A percentile compares a stretch with the other conserved stretches of the same genome.
Conservation (phyloP, 2,888 invertebrate species). For the Caenorhabditis japonica region DNA sequence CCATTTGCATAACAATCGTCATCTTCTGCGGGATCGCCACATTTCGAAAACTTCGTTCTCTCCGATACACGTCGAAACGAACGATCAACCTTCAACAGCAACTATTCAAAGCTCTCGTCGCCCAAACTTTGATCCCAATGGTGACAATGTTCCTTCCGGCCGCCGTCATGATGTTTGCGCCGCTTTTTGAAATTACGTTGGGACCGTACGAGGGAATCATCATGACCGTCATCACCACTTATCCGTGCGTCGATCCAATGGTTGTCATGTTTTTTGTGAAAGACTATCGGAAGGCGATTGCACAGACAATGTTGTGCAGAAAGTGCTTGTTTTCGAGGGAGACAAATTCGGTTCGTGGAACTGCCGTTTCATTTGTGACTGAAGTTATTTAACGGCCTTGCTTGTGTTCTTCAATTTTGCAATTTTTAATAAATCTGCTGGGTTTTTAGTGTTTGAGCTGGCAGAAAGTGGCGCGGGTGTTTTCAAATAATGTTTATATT, state of each 20-base stretch:
- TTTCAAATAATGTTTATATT: no score
- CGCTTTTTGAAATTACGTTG: conserved; percentile 34
- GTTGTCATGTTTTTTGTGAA: conserved; percentile 47
- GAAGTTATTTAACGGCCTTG: conserved; percentile 1
- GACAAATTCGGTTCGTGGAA: conserved; percentile 24
- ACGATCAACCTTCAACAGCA: conserved; percentile 36
- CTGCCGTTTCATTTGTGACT: conserved; percentile 30
- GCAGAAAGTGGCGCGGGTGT: no score
- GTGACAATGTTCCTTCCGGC: conserved; percentile 45
- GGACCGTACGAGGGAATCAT: conserved; percentile 34
- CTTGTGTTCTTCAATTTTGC: no score
- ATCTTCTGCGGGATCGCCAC: conserved; percentile 36
- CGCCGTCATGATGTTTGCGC: conserved; percentile 37
- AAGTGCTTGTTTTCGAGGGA: conserved; percentile 17
- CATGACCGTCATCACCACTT: conserved; percentile 44
- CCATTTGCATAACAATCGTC: conserved; percentile 30
- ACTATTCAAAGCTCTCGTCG: conserved; percentile 45
- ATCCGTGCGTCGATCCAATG: conserved; percentile 48
- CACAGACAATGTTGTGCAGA: conserved; percentile 23
- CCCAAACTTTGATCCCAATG: conserved; percentile 43
- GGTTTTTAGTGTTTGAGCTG: no score
- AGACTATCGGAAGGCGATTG: conserved; percentile 37
- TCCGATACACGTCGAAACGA: conserved; percentile 28
- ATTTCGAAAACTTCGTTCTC: conserved; percentile 28
- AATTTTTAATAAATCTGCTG: no score